Conservation (phyloP, 2,888 invertebrate genomes). For the Ochropacha duplaris region DNA sequence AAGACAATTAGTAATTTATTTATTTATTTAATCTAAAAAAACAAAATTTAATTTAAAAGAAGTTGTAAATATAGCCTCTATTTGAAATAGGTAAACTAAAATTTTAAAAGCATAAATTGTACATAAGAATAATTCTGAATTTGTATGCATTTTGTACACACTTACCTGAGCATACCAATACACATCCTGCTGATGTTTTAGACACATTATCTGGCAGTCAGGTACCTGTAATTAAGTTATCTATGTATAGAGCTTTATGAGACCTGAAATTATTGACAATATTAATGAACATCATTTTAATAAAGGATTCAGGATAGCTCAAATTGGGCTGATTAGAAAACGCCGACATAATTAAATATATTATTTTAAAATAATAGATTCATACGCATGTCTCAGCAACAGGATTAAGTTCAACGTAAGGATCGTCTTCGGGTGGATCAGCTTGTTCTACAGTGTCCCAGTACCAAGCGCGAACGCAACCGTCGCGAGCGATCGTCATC, state of each 20-base stretch:
- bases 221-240: slow-evolving; percentile 55
- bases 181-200: slow-evolving; percentile 71
- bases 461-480: slow-evolving; percentile 92
- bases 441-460: slow-evolving; percentile 95
- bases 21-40: too few relatives aligned
- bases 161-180: slow-evolving; percentile 91
- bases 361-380: background rate
- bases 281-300: too few relatives aligned
- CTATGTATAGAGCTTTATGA: too few relatives aligned
- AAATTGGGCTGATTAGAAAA: background rate
- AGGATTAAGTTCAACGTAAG: slow-evolving; percentile 92
- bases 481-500: slow-evolving; percentile 86
- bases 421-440: slow-evolving; percentile 91
- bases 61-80: too few relatives aligned
- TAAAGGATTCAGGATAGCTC: background rate
- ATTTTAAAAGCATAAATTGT: background rate
- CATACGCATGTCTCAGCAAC: slow-evolving; percentile 89
- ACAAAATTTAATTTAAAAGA: background rate
- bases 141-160: slow-evolving; percentile 6
- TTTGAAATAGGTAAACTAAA: background rate
- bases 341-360: background rate
- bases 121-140: too few relatives aligned
- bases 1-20: slow-evolving; percentile 12
- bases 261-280: too few relatives aligned
- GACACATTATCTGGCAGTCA: slow-evolving; percentile 71